phyloP scores from a whole-genome alignment of 1,140 invertebrate genomes.

The Polyergus mexicanus region DNA sequence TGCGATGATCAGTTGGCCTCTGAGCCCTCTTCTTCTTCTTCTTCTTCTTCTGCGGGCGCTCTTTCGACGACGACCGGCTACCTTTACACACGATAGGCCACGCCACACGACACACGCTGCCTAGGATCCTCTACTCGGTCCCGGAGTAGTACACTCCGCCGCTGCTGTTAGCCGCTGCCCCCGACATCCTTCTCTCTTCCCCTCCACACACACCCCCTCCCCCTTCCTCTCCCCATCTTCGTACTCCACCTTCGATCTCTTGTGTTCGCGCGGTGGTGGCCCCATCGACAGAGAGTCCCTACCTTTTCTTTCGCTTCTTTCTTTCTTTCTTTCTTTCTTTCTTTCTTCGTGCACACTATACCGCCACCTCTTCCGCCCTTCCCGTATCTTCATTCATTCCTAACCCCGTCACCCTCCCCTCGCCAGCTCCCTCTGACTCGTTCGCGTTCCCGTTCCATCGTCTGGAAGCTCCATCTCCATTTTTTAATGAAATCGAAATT shows the following conservation, averaged over 20 bases:
- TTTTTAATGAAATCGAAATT: conserved; percentile 80
- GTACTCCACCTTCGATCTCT: background rate
- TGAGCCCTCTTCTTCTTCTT: conserved; percentile 85
- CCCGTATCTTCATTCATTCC: conserved; percentile 53
- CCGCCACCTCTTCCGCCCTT: conserved; percentile 57
- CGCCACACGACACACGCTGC: conserved; percentile 76
- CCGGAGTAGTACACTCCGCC: conserved; percentile 44
- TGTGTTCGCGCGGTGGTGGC: conserved; percentile 43
- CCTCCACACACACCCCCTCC: too few relatives aligned
- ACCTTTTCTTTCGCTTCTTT: conserved; percentile 49
- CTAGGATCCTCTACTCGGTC: conserved; percentile 62
- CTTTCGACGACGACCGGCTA: conserved; percentile 81
- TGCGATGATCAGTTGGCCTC: conserved; percentile 87
- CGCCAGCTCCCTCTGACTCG: conserved; percentile 24
- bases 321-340: conserved; percentile 55
- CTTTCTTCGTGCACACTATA: conserved; percentile 31
- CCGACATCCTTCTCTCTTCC: background rate
- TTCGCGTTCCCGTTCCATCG: conserved; percentile 69
- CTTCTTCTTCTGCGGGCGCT: conserved; percentile 81
- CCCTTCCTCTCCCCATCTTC: background rate
- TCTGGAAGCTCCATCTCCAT: conserved; percentile 76
- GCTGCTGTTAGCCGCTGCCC: background rate
- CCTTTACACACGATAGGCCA: conserved; percentile 78
- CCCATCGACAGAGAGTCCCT: conserved; percentile 26
- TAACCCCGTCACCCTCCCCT: conserved; percentile 11